Base-by-base conservation (phyloP, 2,888 invertebrate species). In the Melieria omissa region DNA sequence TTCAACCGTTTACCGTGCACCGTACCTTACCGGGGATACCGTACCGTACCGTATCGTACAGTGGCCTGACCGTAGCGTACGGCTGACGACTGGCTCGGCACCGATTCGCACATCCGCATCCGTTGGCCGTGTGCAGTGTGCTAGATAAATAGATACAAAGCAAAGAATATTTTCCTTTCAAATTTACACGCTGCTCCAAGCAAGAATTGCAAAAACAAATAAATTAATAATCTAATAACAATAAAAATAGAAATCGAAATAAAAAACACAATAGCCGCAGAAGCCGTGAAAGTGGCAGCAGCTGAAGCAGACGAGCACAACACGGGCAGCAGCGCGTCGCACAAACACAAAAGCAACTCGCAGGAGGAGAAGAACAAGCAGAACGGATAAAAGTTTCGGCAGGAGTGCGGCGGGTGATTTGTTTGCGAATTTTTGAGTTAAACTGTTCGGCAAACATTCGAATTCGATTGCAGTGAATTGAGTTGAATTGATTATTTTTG, bases 161-260 rank as follows among this genome's bases (percentile, higher is more conserved):
- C 75, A 78, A 69, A 69, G 49, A 65, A 70, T 66, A 80, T 80
- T 82, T 79, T 78, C 79, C 77, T 79, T 76, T 77, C 77, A 76
- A 80, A 81, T 81, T 80, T 78, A 74, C 78, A 76, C 74, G 77
- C 75, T 75, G 76, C 75, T 76, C 29, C 29, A 29, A 29, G 74
- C 75, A 60, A 71, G 76, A 80, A 79, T 65, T 63, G 70, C 49
- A 57, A 74, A 71, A 72, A 75, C 74, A 74, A 75, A 82, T 80
- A 81, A 81, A 77, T 82, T 79, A 79, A 77, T 79, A 76, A 47
- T 41, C 47, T 0, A 46, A 60, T 41, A 42, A 45, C 9, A 14
- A 12, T 49, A 70, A 16, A 49, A 65, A 16, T 10, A 10, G 10
- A 16, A n/a, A 42, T 7, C 8, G 14, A 46, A 47, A 60, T 46